Conservation (phyloP, 2,113 vertebrate genomes). For the Cnemophilus loriae region DNA sequence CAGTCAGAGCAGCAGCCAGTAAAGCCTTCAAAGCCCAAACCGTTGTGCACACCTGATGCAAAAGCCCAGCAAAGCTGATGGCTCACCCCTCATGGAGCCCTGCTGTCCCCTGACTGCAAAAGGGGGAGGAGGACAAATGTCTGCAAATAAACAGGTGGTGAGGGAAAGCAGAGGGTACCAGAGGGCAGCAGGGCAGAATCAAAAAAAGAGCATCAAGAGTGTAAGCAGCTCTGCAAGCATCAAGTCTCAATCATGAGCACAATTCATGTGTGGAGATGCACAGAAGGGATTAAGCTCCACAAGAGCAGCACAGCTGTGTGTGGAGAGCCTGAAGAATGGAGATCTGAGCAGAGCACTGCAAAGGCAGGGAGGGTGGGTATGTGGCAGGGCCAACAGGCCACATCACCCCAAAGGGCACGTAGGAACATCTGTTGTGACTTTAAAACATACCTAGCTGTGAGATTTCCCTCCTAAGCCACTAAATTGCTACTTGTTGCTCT, state of each 20-base stretch:
- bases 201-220: not conserved
- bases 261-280: not conserved
- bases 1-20: not conserved
- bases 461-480: not conserved
- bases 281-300: not conserved
- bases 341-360: not conserved
- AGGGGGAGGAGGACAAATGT: not conserved
- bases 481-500: not conserved
- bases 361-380: rapidly evolving
- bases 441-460: not conserved
- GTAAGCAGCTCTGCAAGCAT: not conserved
- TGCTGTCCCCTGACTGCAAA: not conserved
- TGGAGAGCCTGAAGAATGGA: rapidly evolving
- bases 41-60: not conserved
- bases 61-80: not conserved
- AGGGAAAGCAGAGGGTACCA: not conserved
- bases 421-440: not conserved
- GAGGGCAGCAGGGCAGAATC: not conserved
- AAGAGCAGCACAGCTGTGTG: not conserved
- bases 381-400: not conserved
- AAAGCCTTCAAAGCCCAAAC: not conserved
- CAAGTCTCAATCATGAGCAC: not conserved
- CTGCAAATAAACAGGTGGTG: not conserved
- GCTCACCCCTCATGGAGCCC: not conserved
- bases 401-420: not conserved